These are phyloP conservation scores for Aquatica leii DNA, from an alignment of 2,888 invertebrate species.

Conservation along the genomic window DNA sequence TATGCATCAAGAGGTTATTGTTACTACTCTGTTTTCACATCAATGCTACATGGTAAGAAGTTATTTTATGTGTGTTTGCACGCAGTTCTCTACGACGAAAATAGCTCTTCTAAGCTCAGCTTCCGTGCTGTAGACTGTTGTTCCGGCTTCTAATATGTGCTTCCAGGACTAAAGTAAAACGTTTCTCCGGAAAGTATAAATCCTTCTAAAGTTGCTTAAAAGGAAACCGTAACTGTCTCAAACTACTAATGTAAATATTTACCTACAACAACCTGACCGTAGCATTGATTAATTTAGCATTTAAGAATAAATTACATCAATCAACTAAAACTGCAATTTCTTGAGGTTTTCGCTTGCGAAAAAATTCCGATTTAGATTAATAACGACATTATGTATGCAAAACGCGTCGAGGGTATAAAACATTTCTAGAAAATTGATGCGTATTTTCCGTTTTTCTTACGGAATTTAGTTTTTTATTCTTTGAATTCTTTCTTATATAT, in stretches of 20 bases:
- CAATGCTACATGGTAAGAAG: not conserved
- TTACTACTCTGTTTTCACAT: too few species aligned
- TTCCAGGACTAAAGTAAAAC: conserved; percentile 22
- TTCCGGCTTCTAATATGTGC: conserved; percentile 25
- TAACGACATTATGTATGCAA: conserved; percentile 14
- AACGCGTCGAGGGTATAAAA: conserved; percentile 21
- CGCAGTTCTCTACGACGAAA: conserved; percentile 11
- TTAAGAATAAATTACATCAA: not conserved
- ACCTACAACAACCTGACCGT: conserved; percentile 1
- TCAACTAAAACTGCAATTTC: not conserved
- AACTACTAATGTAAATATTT: conserved; percentile 19
- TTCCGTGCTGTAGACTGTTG: conserved; percentile 11
- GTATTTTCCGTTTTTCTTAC: conserved; percentile 2
- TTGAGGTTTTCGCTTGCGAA: not conserved
- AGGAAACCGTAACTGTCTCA: conserved; percentile 15
- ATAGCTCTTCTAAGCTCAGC: conserved; percentile 21
- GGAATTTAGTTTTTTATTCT: not conserved
- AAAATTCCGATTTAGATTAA: not conserved
- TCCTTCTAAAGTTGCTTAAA: conserved; percentile 15
- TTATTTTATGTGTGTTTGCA: conserved; percentile 10
- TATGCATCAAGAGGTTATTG: too few species aligned
- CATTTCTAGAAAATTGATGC: conserved; percentile 20
- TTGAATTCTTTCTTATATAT: conserved; percentile 8
- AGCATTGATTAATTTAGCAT: conserved; percentile 9
- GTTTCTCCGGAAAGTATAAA: conserved; percentile 23